These are phyloP conservation scores for Molanna angustata DNA, from an alignment of 2,888 invertebrate species.

Conservation along the genomic window DNA sequence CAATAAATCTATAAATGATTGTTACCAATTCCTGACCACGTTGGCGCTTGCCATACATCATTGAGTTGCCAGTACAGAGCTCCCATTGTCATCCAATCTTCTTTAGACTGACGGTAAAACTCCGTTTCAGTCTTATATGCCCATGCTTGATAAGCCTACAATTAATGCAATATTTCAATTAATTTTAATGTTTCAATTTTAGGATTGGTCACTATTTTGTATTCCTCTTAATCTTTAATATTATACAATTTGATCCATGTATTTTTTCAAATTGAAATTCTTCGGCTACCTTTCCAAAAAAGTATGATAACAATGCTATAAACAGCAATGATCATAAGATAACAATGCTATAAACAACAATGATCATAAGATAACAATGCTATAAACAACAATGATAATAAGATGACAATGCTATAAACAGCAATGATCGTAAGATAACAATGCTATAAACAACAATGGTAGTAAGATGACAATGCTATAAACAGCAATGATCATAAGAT, in stretches of 20 bases:
- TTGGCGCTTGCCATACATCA: slow-evolving; percentile 96
- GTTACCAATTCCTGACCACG: slow-evolving; percentile 87
- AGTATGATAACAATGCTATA: no score
- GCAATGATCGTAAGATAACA: no score
- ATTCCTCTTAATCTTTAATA: background rate
- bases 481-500: no score
- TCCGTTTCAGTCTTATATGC: slow-evolving; percentile 84
- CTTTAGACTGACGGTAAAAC: slow-evolving; percentile 64
- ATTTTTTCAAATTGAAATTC: background rate
- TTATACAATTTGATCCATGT: background rate
- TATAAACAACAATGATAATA: no score
- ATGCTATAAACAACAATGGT: no score
- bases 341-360: no score
- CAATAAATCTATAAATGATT: no score
- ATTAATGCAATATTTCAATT: background rate
- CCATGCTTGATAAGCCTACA: slow-evolving; percentile 70
- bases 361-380: no score
- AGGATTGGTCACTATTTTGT: background rate
- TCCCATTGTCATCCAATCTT: slow-evolving; percentile 79
- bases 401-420: no score
- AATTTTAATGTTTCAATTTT: background rate
- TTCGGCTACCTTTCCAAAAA: background rate
- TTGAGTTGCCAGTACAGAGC: slow-evolving; percentile 98
- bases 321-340: no score
- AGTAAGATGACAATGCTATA: no score